Evolutionary conservation across 1,140 invertebrate genomes (phyloP).

Genomic region (Goniozus legneri): DNA sequence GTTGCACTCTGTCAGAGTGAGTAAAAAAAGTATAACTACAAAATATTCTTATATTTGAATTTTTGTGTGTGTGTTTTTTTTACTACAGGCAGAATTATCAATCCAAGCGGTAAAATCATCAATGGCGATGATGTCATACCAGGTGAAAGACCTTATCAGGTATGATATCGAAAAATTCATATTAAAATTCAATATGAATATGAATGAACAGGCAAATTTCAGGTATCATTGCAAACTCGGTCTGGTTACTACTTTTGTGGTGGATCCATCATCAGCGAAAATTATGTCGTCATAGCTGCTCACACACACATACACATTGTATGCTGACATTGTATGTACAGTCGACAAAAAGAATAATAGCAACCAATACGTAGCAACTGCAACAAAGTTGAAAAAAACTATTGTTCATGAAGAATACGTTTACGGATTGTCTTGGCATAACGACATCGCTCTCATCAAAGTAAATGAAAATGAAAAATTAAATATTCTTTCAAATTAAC

Average conservation of each 20-base stretch:
- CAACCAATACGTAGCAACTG: background rate
- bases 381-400: slow-evolving; percentile 15
- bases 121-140: slow-evolving; percentile 23
- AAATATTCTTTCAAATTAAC: no score
- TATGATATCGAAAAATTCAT: no score
- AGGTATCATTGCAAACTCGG: slow-evolving; percentile 20
- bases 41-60: no score
- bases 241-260: slow-evolving; percentile 46
- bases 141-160: slow-evolving; percentile 34
- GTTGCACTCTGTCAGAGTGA: no score
- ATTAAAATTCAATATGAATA: background rate
- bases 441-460: slow-evolving; percentile 26
- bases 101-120: no score
- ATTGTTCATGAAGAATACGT: slow-evolving; percentile 23
- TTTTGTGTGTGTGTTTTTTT: no score
- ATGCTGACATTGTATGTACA: background rate
- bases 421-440: slow-evolving; percentile 12
- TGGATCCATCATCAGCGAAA: slow-evolving; percentile 49
- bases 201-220: background rate
- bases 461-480: no score
- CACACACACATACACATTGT: slow-evolving; percentile 35
- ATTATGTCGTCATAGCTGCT: slow-evolving; percentile 53
- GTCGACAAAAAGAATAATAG: background rate
- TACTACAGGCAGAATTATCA: no score
- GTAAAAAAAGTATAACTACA: no score